Conservation (phyloP, 2,113 vertebrate genomes). For the Lanius ludovicianus region DNA sequence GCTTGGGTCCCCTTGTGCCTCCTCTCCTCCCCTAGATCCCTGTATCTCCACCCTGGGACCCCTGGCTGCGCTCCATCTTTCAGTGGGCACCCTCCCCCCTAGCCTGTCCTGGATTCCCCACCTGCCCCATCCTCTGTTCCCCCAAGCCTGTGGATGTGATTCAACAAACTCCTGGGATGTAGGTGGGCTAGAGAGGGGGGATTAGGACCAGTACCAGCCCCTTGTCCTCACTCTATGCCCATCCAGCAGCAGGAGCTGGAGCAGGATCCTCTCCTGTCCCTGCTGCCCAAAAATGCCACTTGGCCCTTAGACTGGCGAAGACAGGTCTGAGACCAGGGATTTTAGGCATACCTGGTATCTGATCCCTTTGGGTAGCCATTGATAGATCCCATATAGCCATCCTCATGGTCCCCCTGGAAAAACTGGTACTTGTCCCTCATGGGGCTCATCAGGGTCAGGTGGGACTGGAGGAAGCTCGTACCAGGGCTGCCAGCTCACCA, state of each 20-base stretch:
- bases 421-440: not conserved
- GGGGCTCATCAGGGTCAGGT: not conserved
- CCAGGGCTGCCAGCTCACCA: not conserved
- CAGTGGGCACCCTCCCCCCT: fast-evolving
- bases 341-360: not conserved
- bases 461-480: not conserved
- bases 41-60: not conserved
- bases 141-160: not conserved
- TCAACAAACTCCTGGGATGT: fast-evolving
- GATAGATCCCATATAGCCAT: not conserved
- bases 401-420: fast-evolving
- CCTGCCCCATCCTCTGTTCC: not conserved
- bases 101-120: not conserved
- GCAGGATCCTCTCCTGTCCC: not conserved
- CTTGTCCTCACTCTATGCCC: not conserved
- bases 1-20: fast-evolving
- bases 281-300: not conserved
- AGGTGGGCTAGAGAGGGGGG: not conserved
- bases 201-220: not conserved
- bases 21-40: not conserved
- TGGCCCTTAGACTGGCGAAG: not conserved
- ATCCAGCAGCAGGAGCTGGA: not conserved
- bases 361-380: not conserved
- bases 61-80: not conserved
- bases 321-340: fast-evolving